phyloP scores from a whole-genome alignment of 2,888 invertebrate species.

The Scaeva pyrastri region DNA sequence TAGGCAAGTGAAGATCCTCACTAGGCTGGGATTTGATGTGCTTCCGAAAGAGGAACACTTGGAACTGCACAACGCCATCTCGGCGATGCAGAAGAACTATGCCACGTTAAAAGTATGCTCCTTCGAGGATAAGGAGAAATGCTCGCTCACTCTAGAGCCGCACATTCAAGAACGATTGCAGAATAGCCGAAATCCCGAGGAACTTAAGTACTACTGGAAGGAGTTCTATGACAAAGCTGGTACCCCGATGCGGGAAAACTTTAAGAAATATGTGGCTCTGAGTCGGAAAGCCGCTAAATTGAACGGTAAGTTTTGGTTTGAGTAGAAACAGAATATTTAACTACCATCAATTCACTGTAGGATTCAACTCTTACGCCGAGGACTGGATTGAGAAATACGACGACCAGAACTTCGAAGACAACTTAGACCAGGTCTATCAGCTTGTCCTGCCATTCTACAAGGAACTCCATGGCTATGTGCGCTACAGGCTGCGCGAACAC shows the following conservation, averaged over 20 bases:
- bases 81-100: constrained; percentile 91
- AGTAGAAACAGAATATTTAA: not conserved
- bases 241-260: constrained; percentile 86
- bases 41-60: constrained; percentile 88
- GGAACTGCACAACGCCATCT: constrained; percentile 86
- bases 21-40: constrained; percentile 89
- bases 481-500: constrained; percentile 88
- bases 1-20: constrained; percentile 90
- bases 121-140: constrained; percentile 86
- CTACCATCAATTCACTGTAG: constrained; percentile 82
- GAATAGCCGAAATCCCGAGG: constrained; percentile 89
- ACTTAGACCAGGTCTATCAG: constrained; percentile 88
- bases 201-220: constrained; percentile 91
- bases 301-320: constrained; percentile 85
- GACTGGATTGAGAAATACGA: constrained; percentile 90
- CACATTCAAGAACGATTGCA: constrained; percentile 86
- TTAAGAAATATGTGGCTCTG: constrained; percentile 87
- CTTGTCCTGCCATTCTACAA: constrained; percentile 91
- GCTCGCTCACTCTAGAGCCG: constrained; percentile 89
- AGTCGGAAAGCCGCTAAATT: constrained; percentile 89
- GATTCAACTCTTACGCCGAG: constrained; percentile 88
- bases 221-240: constrained; percentile 92
- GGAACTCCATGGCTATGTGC: constrained; percentile 92
- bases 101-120: constrained; percentile 91
- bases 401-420: constrained; percentile 88